These are phyloP conservation scores for Gymnarchus niloticus DNA, from an alignment of 2,113 vertebrate species.

Conservation along the genomic window DNA sequence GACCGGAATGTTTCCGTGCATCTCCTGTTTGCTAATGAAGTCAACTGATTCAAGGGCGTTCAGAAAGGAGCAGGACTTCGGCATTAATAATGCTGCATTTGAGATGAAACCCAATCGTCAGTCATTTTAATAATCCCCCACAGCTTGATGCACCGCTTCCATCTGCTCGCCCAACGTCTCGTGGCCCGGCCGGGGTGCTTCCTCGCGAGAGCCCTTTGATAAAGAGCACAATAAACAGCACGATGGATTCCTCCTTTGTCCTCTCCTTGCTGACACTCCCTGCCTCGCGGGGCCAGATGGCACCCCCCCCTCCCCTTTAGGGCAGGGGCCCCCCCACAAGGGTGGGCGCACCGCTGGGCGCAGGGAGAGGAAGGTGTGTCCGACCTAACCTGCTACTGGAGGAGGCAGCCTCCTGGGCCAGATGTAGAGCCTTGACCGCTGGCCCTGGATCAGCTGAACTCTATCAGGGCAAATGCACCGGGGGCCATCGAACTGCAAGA, in stretches of 20 bases:
- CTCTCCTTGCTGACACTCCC: constrained; percentile 42
- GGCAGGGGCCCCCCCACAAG: constrained; percentile 38
- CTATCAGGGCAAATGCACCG: constrained; percentile 28
- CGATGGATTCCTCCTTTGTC: constrained; percentile 44
- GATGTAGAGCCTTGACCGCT: constrained; percentile 39
- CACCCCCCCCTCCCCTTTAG: constrained; percentile 49
- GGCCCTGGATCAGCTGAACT: constrained; percentile 44
- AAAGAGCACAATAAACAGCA: constrained; percentile 61
- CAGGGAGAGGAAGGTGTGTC: constrained; percentile 51
- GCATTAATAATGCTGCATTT: constrained; percentile 74
- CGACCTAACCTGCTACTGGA: constrained; percentile 47
- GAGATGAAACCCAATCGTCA: constrained; percentile 71
- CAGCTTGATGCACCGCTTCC: constrained; percentile 77
- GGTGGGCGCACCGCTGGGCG: constrained; percentile 50
- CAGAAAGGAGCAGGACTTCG: constrained; percentile 66
- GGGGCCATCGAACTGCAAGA: background rate
- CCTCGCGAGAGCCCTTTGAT: constrained; percentile 61
- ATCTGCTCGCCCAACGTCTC: constrained; percentile 68
- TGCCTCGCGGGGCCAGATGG: constrained; percentile 63
- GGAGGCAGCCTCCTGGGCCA: background rate
- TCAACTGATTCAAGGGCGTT: constrained; percentile 68
- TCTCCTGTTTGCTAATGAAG: constrained; percentile 46
- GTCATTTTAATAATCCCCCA: constrained; percentile 79
- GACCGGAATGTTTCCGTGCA: constrained; percentile 26
- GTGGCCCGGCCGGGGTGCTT: constrained; percentile 53